These are phyloP conservation scores for Ectemnius continuus DNA, from an alignment of 2,888 invertebrate genomes.

Conservation along the genomic window DNA sequence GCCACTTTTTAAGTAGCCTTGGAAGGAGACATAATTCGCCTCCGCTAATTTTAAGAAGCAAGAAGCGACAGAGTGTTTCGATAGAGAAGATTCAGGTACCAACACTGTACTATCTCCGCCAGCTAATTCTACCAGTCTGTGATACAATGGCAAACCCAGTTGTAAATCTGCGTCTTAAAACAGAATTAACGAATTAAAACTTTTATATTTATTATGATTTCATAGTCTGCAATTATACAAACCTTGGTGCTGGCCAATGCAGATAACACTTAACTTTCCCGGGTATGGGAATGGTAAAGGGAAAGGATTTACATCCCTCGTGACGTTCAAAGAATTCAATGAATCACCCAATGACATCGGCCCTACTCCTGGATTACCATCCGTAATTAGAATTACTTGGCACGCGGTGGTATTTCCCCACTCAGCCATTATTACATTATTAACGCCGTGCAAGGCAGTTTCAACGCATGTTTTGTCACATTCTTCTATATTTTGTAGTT, in stretches of 20 bases:
- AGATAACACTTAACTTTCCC: constrained; percentile 88
- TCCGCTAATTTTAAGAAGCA: constrained; percentile 83
- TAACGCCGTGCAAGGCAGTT: constrained; percentile 88
- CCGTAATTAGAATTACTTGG: constrained; percentile 89
- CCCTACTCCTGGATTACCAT: constrained; percentile 86
- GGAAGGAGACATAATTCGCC: constrained; percentile 86
- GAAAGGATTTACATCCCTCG: constrained; percentile 79
- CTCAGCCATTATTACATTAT: constrained; percentile 88
- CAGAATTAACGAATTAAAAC: constrained; percentile 8
- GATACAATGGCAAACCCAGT: constrained; percentile 85
- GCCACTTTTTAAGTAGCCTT: constrained; percentile 86
- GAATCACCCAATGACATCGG: constrained; percentile 83
- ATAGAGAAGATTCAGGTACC: constrained; percentile 81
- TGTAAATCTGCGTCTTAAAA: constrained; percentile 71
- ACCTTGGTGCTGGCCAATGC: constrained; percentile 84
- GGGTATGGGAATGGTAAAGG: constrained; percentile 90
- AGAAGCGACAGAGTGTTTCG: constrained; percentile 74
- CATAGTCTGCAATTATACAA: constrained; percentile 28
- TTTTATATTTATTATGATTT: not conserved
- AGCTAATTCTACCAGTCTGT: constrained; percentile 88
- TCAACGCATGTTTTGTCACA: constrained; percentile 93
- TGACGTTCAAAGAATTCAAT: constrained; percentile 77
- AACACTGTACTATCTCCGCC: constrained; percentile 83
- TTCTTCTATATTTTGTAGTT: constrained; percentile 88
- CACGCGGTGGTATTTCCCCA: constrained; percentile 94